Evolutionary conservation across 2,888 invertebrate species (phyloP), one percentile per base, ranked within the genome.

Genomic region (Agonopterix alstromeriana): DNA sequence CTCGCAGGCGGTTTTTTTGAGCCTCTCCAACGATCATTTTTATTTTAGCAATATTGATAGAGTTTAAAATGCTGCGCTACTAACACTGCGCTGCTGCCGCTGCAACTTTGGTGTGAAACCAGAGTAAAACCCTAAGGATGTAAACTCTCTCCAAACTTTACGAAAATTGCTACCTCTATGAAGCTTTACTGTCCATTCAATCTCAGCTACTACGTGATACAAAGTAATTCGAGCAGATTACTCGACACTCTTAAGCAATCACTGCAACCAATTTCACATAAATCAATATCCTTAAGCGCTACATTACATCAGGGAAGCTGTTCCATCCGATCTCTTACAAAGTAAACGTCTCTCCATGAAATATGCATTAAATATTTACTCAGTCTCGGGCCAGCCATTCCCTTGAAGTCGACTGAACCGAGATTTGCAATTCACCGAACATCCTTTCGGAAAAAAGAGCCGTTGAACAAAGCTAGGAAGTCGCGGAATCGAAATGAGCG

Each of bases 311-410:
- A 67, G 56, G 61, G 64, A 66, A 70, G 72, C 75, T 78, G 77
- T 77, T 79, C 70, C 67, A 71, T 72, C 67, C 68, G 76, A 79
- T 82, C 72, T 78, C 69, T 79, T 80, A 74, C 78, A 82, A 79
- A 81, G 80, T 74, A 82, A 84, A 80, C 70, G 75, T 70, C 69
- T 70, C 63, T 67, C 77, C 79, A 84, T 87, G 85, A 85, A 87
- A 86, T 85, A 85, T 85, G 82, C 83, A 85, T 87, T 80, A 81
- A 85, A 85, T 87, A 85, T 86, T 86, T 85, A 82, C 83, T 71
- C 78, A 82, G 80, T 73, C 77, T 66, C 74, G 65, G 71, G 71
- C 72, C 57, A 71, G 73, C 70, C 73, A 74, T 75, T 80, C 76
- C 75, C 82, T 80, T 82, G 78, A 77, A 84, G 82, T 79, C 75